These are phyloP conservation scores for Leiothrix lutea DNA, from an alignment of 2,113 vertebrate genomes.

Conservation along the genomic window DNA sequence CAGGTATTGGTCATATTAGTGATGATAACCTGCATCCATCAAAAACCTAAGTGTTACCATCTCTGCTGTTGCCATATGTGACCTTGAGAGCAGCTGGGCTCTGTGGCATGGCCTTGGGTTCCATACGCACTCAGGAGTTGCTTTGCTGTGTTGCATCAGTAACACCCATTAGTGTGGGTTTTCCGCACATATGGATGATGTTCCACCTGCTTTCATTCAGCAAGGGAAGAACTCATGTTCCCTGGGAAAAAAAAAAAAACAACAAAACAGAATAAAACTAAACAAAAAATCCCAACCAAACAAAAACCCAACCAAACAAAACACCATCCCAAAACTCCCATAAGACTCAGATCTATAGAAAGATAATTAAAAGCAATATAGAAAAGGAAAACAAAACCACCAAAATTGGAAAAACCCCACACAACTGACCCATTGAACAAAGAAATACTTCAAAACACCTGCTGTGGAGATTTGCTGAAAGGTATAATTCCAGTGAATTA, in stretches of 20 bases:
- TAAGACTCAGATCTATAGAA: background rate
- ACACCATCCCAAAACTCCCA: background rate
- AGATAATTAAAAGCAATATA: background rate
- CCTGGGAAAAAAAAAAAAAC: too few species aligned
- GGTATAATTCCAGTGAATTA: background rate
- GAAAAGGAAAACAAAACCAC: background rate
- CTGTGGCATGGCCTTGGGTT: background rate
- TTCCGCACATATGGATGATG: background rate
- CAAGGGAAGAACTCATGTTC: background rate
- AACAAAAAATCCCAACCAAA: background rate
- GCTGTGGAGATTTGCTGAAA: background rate
- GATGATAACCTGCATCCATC: background rate
- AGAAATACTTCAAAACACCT: background rate
- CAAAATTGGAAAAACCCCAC: background rate
- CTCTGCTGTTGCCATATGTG: background rate
- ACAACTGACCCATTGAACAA: background rate
- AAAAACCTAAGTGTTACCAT: background rate
- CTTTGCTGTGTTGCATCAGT: background rate
- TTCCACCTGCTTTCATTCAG: background rate
- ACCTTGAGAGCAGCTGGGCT: background rate
- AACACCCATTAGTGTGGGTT: background rate
- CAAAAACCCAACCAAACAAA: background rate
- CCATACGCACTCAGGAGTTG: background rate
- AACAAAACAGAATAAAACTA: background rate
- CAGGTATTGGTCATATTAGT: slow-evolving; percentile 23